Evolutionary conservation across 1,140 invertebrate genomes (phyloP).

Genomic region (Anastrepha ludens): DNA sequence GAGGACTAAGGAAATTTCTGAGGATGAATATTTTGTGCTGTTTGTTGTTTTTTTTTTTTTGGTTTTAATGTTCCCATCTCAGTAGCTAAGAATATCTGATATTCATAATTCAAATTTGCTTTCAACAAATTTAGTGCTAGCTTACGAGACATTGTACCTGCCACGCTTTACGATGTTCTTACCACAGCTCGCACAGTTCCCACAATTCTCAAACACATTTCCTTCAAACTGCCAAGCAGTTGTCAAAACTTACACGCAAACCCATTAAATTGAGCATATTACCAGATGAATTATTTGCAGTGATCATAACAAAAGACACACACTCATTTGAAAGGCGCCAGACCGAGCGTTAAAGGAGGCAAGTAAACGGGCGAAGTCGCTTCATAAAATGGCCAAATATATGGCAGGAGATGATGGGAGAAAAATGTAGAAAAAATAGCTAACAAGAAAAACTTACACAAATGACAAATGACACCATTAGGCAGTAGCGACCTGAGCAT

Average conservation of each 20-base stretch:
- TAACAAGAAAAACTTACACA: constrained; percentile 19
- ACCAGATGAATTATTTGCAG: constrained; percentile 35
- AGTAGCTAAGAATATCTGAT: no score
- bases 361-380: not conserved
- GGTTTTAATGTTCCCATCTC: no score
- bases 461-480: constrained; percentile 51
- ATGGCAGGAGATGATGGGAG: not conserved
- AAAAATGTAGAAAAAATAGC: not conserved
- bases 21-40: no score
- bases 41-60: no score
- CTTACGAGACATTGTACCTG: no score
- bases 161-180: not conserved
- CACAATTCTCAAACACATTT: not conserved
- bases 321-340: not conserved
- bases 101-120: no score
- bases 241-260: constrained; percentile 51
- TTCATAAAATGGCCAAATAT: not conserved
- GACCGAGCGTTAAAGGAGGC: not conserved
- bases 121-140: no score
- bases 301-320: constrained; percentile 39
- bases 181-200: not conserved
- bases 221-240: not conserved
- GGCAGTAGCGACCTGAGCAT: not conserved
- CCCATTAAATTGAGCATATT: constrained; percentile 51
- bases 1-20: no score